Evolutionary conservation across 2,797 vertebrate species (phyloP), one percentile per base, ranked within the genome.

Genomic region (Tangara arthus): DNA sequence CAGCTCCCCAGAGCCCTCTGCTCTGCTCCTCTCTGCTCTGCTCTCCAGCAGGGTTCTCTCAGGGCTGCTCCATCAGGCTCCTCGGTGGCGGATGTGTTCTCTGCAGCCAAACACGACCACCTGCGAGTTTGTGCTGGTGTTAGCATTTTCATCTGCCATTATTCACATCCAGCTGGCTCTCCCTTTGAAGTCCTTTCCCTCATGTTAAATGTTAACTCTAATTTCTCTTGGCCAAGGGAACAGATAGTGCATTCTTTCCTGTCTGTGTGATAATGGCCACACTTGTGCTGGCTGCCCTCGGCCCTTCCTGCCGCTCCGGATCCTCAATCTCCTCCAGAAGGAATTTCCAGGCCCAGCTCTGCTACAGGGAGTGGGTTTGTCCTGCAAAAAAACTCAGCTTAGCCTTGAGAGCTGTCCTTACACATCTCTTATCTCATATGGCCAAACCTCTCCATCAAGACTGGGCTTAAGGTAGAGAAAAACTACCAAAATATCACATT

Each of bases 121-220:
- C 97, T 98, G 98, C 91, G 32, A 17, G 53, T 95, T 97, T 94
- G 82, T 97, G 97, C 97, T 96, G 49, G 14, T 93, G 95, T 97
- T 91, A 96, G 97, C 98, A 66, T 95, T 97, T 97, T 95, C 95
- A 17, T 93, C 97, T 89, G 73, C 93, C 96, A 21, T 90, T 75
- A 61, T 96, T 96, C 94, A 53, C 61, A 78, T 95, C 95, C 98
- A 98, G 97, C 97, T 98, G 97, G 57, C 80, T 95, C 50, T 63
- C 86, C 97, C 97, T 98, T 98, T 98, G 98, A 98, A 98, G 98
- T 97, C 21, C 2, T 9, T 92, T 96, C 95, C 88, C 72, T 95
- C 77, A 32, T 95, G 97, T 97, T 97, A 96, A 97, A 97, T 78
- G 97, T 97, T 97, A 97, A 92, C 97, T 94, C 8, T 96, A 28